Evolutionary conservation across 2,797 vertebrate species (phyloP), one percentile per base, ranked within the genome.

Genomic region (Poeciliopsis presidionis): DNA sequence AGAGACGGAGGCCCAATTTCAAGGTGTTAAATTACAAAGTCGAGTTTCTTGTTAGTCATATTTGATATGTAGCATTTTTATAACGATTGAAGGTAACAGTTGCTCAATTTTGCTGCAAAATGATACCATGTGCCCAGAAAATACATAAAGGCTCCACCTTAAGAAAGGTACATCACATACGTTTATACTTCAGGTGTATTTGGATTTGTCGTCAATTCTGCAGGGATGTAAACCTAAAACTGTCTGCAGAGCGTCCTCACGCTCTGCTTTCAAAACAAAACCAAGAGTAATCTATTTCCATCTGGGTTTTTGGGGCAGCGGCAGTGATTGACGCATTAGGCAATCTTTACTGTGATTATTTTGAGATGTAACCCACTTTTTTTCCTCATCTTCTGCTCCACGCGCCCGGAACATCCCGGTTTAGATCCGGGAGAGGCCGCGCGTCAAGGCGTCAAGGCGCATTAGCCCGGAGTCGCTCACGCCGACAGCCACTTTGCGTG

Each of bases 281-380:
- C 74, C 81, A 82, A 86, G 74, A 81, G 67, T 51, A 6, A 74
- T 82, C 86, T 86, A 79, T 83, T 85, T 77, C 70, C 14, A 88
- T 84, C 76, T 89, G 83, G 87, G 87, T 90, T 91, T 87, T 63
- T 70, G 72, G 89, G 87, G 83, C 83, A 85, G 65, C 11, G 41
- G 51, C n/a, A 57, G 33, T 86, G 83, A 89, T 39, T 76, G 78
- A 84, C 47, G 16, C 30, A n/a, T 46, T 22, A 69, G 33, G 73
- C 73, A 45, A 74, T 76, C 65, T 14, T 30, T 14, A 39, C 55
- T 57, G 16, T 74, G 47, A 79, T 76, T 80, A 81, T 85, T 79
- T 78, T 51, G 8, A 84, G 70, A 76, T 39, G 6, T 2, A 82
- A 14, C 76, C 84, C 81, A 81, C 12, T 89, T 90, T 81, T 81